Base-by-base conservation (phyloP, 2,888 invertebrate genomes). In the Dolichopus griseipennis region DNA sequence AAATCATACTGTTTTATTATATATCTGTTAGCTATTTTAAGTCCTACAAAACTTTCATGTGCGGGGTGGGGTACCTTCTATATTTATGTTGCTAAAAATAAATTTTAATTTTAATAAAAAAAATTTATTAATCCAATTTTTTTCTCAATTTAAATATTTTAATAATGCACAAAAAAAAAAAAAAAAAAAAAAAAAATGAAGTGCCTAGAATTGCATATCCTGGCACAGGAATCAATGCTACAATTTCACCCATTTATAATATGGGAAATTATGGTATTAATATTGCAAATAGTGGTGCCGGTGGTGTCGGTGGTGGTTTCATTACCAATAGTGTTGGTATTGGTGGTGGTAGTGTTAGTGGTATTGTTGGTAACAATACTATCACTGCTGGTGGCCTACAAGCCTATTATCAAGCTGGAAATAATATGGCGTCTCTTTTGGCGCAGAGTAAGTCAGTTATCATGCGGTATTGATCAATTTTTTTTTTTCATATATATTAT, bases 371-470 rank as follows among this genome's bases (percentile, higher is more conserved):
- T 37, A 37, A 63, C 9, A 6, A 37, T 15, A 22, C 37, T n/a
- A 27, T 27, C 27, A 61, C 65, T 22, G 41, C 63, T 70, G 74
- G 76, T 66, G 74, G 80, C 75, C 80, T 84, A 82, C 79, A 80
- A 79, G 80, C 76, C 74, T 83, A 76, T 72, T 77, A 79, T 73
- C 74, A 74, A 68, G 73, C 63, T 69, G 73, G 64, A 68, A 79
- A 77, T 76, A 79, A 77, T 73, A 80, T 81, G 85, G 89, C 91
- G 80, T 89, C 91, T 78, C 86, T 92, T 80, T 85, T 92, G 83
- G 91, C 91, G 82, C 91, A 91, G 86, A 91, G 91, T 92, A 88
- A 90, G 90, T 89, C 74, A 77, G 75, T 79, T 78, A 78, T 78
- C 78, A 80, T 52, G 52, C 52, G 52, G 52, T 52, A 52, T 52